Evolutionary conservation across 2,113 vertebrate genomes (phyloP).

Genomic region (Capreolus pygargus): DNA sequence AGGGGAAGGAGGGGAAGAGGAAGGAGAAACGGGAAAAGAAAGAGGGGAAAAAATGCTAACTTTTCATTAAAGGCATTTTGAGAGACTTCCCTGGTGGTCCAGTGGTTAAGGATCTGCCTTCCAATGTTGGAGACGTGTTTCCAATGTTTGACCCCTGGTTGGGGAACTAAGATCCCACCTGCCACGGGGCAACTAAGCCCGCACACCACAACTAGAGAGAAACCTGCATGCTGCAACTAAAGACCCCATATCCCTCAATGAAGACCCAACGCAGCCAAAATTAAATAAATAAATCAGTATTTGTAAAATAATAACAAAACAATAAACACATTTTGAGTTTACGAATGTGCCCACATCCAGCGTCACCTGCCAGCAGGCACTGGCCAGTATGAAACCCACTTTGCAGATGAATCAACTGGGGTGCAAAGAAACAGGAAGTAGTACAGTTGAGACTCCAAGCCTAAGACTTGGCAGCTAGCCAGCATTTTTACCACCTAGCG

Average conservation of each 20-base stretch:
- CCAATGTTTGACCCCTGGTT: neutral
- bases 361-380: neutral
- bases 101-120: neutral
- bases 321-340: neutral
- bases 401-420: neutral
- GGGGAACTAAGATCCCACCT: neutral
- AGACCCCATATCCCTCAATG: neutral
- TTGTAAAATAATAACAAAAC: neutral
- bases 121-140: neutral
- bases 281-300: neutral
- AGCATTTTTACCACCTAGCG: neutral
- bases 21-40: neutral
- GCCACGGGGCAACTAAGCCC: neutral
- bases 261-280: neutral
- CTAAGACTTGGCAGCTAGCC: neutral
- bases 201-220: neutral
- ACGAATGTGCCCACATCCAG: neutral
- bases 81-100: neutral
- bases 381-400: neutral
- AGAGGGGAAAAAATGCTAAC: neutral
- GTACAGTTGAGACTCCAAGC: neutral
- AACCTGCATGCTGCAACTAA: neutral
- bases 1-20: neutral
- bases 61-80: neutral
- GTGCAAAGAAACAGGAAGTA: neutral